A percentile compares a stretch with the other conserved stretches of the same genome.
Evolutionary conservation across 2,888 invertebrate genomes (phyloP).

Genomic region (Digitonthophagus gazella): DNA sequence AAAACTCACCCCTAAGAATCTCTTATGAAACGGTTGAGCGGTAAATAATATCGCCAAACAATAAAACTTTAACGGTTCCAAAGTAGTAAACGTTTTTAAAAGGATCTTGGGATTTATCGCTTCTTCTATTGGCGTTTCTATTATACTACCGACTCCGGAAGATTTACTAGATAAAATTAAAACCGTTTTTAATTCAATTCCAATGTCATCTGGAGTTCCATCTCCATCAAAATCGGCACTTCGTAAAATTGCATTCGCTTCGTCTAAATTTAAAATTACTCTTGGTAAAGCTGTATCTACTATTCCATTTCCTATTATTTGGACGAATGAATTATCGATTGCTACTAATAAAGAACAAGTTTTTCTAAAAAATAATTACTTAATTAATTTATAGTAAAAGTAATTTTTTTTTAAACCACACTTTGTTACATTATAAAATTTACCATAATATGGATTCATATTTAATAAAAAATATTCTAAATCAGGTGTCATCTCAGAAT

Average conservation of each 20-base stretch:
- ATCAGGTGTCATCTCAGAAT: not conserved
- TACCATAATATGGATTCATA: conserved; percentile 7
- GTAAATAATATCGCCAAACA: conserved; percentile 58
- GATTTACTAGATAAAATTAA: not conserved
- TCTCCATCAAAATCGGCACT: conserved; percentile 58
- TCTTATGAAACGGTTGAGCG: conserved; percentile 54
- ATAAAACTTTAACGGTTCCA: conserved; percentile 50
- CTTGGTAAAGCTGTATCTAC: conserved; percentile 51
- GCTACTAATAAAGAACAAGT: conserved; percentile 53
- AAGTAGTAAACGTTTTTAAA: conserved; percentile 19
- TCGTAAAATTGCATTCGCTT: conserved; percentile 57
- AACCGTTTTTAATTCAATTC: conserved; percentile 52
- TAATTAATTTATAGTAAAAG: not conserved
- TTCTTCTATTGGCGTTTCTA: conserved; percentile 17
- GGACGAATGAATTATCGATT: conserved; percentile 54
- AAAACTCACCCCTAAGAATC: conserved; percentile 49
- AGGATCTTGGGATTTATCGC: conserved; percentile 17
- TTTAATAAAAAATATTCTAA: not conserved
- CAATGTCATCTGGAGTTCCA: conserved; percentile 57
- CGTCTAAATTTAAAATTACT: conserved; percentile 55
- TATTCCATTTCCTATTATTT: conserved; percentile 52
- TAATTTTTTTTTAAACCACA: not conserved
- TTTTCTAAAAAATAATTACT: conserved; percentile 35
- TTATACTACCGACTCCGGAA: conserved; percentile 10
- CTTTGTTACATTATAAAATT: conserved; percentile 8